Conservation (phyloP, 1,140 invertebrate species). For the Hycleus cichorii region DNA sequence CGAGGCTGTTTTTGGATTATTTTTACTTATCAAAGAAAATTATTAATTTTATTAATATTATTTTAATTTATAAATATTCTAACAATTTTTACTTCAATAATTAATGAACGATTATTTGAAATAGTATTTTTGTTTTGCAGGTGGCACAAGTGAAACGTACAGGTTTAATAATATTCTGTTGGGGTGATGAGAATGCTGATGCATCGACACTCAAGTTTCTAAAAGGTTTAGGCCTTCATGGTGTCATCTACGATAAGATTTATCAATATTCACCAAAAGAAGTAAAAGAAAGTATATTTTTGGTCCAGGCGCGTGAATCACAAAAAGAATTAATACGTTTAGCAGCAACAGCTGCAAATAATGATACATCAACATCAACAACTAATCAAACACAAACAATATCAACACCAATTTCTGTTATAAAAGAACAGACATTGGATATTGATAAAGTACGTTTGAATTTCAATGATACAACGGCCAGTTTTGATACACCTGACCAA, state of each 20-base stretch:
- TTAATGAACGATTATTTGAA: background rate
- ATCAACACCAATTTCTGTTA: slow-evolving; percentile 24
- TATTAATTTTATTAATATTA: no score
- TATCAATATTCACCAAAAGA: slow-evolving; percentile 71
- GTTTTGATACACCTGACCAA: slow-evolving; percentile 32
- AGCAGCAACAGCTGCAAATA: slow-evolving; percentile 38
- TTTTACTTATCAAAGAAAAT: no score
- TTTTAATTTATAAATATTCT: no score
- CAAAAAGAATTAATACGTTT: slow-evolving; percentile 56
- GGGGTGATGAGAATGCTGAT: slow-evolving; percentile 94
- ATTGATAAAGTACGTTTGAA: slow-evolving; percentile 38
- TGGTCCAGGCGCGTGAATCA: slow-evolving; percentile 67
- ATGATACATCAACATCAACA: no score
- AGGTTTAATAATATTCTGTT: slow-evolving; percentile 85
- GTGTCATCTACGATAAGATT: slow-evolving; percentile 90
- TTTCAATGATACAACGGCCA: slow-evolving; percentile 37
- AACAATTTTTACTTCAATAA: background rate
- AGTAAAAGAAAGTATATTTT: slow-evolving; percentile 74
- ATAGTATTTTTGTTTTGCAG: slow-evolving; percentile 17
- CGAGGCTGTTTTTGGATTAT: no score
- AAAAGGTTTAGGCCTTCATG: slow-evolving; percentile 81
- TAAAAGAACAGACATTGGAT: slow-evolving; percentile 38
- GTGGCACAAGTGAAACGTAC: slow-evolving; percentile 68
- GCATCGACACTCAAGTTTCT: slow-evolving; percentile 77
- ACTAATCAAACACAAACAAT: slow-evolving; percentile 20